phyloP scores from a whole-genome alignment of 2,888 invertebrate genomes.

The Agriopis aurantiaria region DNA sequence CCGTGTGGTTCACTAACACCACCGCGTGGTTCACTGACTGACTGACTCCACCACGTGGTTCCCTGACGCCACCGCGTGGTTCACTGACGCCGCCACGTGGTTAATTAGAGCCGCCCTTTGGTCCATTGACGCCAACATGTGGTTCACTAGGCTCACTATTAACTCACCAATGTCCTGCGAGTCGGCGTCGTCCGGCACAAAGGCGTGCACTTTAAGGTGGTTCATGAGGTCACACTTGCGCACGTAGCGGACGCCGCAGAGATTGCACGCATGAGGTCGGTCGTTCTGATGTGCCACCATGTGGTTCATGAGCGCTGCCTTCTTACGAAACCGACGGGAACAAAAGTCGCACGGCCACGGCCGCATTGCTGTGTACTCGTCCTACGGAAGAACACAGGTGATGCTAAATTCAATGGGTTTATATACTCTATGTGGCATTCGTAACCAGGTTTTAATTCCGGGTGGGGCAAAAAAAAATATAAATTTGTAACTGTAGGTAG shows the following conservation, averaged over 20 bases:
- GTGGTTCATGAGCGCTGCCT: slow-evolving; percentile 93
- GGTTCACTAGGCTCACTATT: slow-evolving; percentile 78
- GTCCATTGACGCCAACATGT: not conserved
- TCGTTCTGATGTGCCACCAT: slow-evolving; percentile 95
- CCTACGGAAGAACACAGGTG: slow-evolving; percentile 60
- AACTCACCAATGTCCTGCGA: slow-evolving; percentile 86
- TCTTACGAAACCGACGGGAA: slow-evolving; percentile 93
- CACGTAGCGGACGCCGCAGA: slow-evolving; percentile 93
- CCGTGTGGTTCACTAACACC: no score
- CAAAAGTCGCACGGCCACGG: slow-evolving; percentile 96
- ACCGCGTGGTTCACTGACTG: slow-evolving; percentile 63
- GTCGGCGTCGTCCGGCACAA: slow-evolving; percentile 89
- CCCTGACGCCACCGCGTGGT: no score
- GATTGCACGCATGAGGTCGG: slow-evolving; percentile 92
- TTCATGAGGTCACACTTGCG: slow-evolving; percentile 93
- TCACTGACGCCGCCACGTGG: slow-evolving; percentile 90
- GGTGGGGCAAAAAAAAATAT: no score
- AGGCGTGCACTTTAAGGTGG: slow-evolving; percentile 93
- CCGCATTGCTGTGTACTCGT: slow-evolving; percentile 90
- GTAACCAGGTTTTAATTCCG: no score
- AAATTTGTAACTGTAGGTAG: no score
- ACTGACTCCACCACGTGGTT: slow-evolving; percentile 92
- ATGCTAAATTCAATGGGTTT: no score
- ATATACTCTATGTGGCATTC: no score
- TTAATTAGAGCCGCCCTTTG: slow-evolving; percentile 94